These are phyloP conservation scores for Tryphoninae sp. DNA, from an alignment of 2,888 invertebrate species.

Conservation along the genomic window DNA sequence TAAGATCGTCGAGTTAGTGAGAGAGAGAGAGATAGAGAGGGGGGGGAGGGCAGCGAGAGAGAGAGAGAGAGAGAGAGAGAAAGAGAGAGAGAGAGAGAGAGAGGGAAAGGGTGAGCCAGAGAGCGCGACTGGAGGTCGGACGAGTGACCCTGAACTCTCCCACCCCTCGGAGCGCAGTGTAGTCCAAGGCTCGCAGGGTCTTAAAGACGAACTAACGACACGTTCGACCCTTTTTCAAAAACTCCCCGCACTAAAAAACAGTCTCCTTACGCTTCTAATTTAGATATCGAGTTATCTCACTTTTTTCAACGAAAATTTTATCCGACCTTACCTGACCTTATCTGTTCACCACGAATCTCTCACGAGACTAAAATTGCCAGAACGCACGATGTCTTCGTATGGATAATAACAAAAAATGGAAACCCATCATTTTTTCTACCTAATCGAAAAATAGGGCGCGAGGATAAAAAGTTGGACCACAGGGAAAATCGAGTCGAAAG, in stretches of 20 bases:
- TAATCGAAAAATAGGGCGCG: no score
- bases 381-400: no score
- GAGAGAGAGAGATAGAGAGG: background rate
- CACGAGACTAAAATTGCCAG: no score
- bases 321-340: background rate
- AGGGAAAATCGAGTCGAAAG: no score
- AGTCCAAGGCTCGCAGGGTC: constrained; percentile 69
- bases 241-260: no score
- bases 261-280: no score
- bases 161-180: constrained; percentile 61
- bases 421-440: no score
- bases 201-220: constrained; percentile 75
- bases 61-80: background rate
- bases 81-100: background rate
- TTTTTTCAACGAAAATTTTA: background rate
- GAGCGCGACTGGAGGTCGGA: constrained; percentile 65
- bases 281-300: background rate
- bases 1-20: constrained; percentile 17
- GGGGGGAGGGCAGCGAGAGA: background rate
- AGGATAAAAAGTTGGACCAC: no score
- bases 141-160: constrained; percentile 73
- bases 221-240: constrained; percentile 51
- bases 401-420: no score
- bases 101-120: constrained; percentile 48
- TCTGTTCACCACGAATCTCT: no score